Percentiles rank a stretch among this genome's conserved stretches.
These are phyloP conservation scores for Tiliacea citrago DNA, from an alignment of 2,888 invertebrate species.

Conservation along the genomic window DNA sequence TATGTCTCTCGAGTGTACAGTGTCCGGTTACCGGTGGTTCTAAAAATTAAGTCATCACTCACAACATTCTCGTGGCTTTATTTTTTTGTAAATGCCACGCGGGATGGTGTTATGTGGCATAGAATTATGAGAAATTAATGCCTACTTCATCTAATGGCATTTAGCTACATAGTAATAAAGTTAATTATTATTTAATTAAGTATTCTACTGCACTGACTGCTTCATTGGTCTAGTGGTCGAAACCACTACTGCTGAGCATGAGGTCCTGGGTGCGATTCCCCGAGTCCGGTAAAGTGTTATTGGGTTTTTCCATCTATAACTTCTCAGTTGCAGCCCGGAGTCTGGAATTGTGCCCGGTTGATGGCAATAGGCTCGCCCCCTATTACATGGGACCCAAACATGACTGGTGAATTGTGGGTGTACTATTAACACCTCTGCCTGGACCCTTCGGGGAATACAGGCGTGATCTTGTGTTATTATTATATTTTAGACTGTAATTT, in stretches of 20 bases:
- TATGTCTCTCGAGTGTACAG: conserved; percentile 69
- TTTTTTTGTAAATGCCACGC: conserved; percentile 83
- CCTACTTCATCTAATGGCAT: background rate
- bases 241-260: no score
- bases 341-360: background rate
- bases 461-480: no score
- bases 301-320: background rate
- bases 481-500: no score
- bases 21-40: conserved; percentile 86
- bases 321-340: background rate
- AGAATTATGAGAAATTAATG: background rate
- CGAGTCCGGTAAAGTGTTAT: background rate
- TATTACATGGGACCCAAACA: no score
- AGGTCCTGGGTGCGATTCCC: no score
- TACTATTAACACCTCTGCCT: no score
- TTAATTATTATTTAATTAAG: background rate
- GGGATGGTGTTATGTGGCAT: conserved; percentile 78
- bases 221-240: no score
- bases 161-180: background rate
- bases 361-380: no score
- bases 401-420: no score
- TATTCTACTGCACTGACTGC: no score
- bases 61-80: conserved; percentile 75
- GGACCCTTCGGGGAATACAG: no score
- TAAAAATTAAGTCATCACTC: conserved; percentile 91